These are phyloP conservation scores for Pediacus dermestoides DNA, from an alignment of 2,888 invertebrate genomes.

Conservation along the genomic window DNA sequence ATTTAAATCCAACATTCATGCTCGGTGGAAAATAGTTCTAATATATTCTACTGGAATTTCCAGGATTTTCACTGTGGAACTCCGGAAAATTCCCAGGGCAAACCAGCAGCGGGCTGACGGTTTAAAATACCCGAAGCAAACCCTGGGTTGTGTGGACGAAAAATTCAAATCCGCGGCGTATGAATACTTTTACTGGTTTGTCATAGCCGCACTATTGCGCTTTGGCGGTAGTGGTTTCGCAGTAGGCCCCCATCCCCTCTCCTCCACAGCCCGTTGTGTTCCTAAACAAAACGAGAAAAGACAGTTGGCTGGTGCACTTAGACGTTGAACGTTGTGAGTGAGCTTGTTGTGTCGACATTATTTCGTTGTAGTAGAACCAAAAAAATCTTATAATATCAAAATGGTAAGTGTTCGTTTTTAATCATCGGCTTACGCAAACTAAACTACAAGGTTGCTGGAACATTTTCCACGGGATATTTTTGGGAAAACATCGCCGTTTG, in stretches of 20 bases:
- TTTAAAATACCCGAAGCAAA: no score
- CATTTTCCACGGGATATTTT: constrained; percentile 25
- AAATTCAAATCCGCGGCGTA: no score
- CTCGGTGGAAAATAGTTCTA: constrained; percentile 61
- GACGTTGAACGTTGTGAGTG: constrained; percentile 36
- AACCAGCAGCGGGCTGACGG: no score
- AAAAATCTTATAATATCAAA: constrained; percentile 47
- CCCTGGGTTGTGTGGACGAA: no score
- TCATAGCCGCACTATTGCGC: constrained; percentile 51
- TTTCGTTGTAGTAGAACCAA: constrained; percentile 39
- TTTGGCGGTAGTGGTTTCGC: constrained; percentile 46
- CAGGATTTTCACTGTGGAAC: no score
- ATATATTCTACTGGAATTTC: no score
- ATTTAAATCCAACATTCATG: constrained; percentile 60
- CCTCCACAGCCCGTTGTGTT: constrained; percentile 26
- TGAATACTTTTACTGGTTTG: constrained; percentile 51
- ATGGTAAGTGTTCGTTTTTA: constrained; percentile 45
- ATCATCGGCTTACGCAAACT: constrained; percentile 31
- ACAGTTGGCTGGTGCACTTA: constrained; percentile 48
- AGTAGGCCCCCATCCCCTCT: constrained; percentile 39
- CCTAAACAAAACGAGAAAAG: constrained; percentile 47
- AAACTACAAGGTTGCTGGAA: constrained; percentile 7
- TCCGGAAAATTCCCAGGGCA: no score
- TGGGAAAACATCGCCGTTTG: constrained; percentile 13
- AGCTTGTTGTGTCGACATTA: constrained; percentile 35